Evolutionary conservation across 2,113 vertebrate genomes (phyloP), one percentile per base, ranked within the genome.

Genomic region (Callipepla squamata): DNA sequence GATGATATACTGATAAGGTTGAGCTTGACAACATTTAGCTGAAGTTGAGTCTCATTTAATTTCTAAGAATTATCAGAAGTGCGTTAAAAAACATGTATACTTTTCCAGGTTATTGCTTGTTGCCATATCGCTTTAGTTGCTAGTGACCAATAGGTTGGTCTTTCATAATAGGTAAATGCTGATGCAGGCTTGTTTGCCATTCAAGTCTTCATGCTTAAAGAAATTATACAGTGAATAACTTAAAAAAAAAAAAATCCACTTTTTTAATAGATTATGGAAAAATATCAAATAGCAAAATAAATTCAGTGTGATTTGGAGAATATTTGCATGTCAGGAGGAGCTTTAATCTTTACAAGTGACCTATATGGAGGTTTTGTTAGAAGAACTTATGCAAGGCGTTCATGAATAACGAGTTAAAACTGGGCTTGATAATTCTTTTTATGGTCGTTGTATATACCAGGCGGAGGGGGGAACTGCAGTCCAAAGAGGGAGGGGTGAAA

Each of bases 11-110:
- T 65, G 38, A 77, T 92, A 47, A 17, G 84, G 59, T 66, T 74
- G 10, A 0, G 10, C 76, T 80, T 78, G 57, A 40, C 26, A 85
- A 18, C 23, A 40, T 69, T 83, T 76, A 55, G 28, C 48, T 80
- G 34, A 80, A 86, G 30, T 77, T 57, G 32, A 86, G 38, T 57
- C 67, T 92, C 21, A 5, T 76, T 77, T 90, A 10, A 48, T 95
- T 63, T 92, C 89, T 78, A 72, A 66, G 81, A 89, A 58, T 36
- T 70, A 66, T 36, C 58, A 40, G 3, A 62, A 45, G 9, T 34
- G 3, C 34, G 0, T 42, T 62, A 23, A 61, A 61, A n/a, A 19
- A 70, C 30, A 42, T 15, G 1, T 23, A 50, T 14, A 14, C 5
- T 34, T 85, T 92, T 81, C 14, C 14, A 55, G 23, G 55, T 34